phyloP scores from a whole-genome alignment of 2,888 invertebrate genomes.

The Julus scanicus region DNA sequence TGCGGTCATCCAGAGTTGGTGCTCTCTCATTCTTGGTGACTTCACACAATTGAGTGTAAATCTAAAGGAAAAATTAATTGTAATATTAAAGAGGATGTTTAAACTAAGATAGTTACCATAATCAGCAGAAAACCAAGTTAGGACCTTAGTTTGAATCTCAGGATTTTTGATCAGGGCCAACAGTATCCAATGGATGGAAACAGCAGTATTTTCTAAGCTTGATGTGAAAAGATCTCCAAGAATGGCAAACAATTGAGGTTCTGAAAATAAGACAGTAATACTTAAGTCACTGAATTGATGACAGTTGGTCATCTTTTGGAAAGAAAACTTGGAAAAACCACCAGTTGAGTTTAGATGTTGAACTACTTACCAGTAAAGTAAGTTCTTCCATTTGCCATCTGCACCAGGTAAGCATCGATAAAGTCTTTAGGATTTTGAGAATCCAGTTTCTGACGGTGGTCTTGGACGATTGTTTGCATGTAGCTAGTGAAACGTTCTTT shows the following conservation, averaged over 20 bases:
- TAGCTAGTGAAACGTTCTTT: slow-evolving; percentile 2
- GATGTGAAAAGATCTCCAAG: slow-evolving; percentile 87
- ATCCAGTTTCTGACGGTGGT: slow-evolving; percentile 53
- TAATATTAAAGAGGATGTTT: too few species aligned
- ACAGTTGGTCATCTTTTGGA: too few species aligned
- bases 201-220: slow-evolving; percentile 84
- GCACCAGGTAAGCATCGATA: slow-evolving; percentile 59
- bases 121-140: too few species aligned
- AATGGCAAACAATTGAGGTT: slow-evolving; percentile 76
- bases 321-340: not conserved
- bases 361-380: not conserved
- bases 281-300: too few species aligned
- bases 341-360: too few species aligned
- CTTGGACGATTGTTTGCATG: not conserved
- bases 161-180: slow-evolving; percentile 79
- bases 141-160: slow-evolving; percentile 69
- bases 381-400: slow-evolving; percentile 49
- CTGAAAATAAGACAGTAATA: slow-evolving; percentile 7
- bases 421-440: slow-evolving; percentile 54
- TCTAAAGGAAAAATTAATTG: not conserved
- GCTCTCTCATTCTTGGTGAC: slow-evolving; percentile 63
- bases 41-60: slow-evolving; percentile 62
- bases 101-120: too few species aligned
- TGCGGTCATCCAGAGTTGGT: slow-evolving; percentile 70
- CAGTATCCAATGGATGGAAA: slow-evolving; percentile 84